Percentiles rank a stretch among this genome's conserved stretches.
These are phyloP conservation scores for Geopemphigus sp. DNA, from an alignment of 1,140 invertebrate genomes.

Conservation along the genomic window DNA sequence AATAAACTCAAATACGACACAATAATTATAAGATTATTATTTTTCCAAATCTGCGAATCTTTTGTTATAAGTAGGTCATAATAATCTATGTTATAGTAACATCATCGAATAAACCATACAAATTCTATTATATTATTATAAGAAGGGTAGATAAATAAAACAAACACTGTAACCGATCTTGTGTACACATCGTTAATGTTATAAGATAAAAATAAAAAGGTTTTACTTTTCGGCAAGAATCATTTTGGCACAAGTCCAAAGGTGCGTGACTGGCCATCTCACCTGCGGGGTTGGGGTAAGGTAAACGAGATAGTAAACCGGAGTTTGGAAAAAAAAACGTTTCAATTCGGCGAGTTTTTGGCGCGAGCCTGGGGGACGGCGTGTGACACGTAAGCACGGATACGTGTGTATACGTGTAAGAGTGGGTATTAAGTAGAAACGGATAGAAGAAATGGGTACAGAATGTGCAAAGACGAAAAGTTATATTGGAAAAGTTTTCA, in stretches of 20 bases:
- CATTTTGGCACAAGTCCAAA: slow-evolving; percentile 19
- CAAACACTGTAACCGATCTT: not conserved
- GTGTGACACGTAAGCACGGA: slow-evolving; percentile 20
- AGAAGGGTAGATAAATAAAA: not conserved
- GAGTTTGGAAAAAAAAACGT: slow-evolving; percentile 30
- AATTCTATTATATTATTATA: no score
- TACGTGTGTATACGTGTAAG: not conserved
- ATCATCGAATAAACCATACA: no score
- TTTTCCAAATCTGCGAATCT: no score
- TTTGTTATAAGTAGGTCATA: no score
- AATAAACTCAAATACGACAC: no score
- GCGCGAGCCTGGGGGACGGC: slow-evolving; percentile 15
- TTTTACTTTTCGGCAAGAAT: slow-evolving; percentile 26
- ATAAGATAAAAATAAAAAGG: slow-evolving; percentile 35
- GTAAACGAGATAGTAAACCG: slow-evolving; percentile 32
- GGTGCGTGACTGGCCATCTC: slow-evolving; percentile 28
- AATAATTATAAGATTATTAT: no score
- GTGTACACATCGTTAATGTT: not conserved
- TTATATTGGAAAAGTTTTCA: slow-evolving; percentile 45
- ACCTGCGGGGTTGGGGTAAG: slow-evolving; percentile 2
- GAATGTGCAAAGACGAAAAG: slow-evolving; percentile 18
- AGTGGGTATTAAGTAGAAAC: not conserved
- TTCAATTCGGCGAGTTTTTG: slow-evolving; percentile 39
- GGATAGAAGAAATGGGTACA: not conserved
- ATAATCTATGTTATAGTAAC: no score